Evolutionary conservation across 2,888 invertebrate genomes (phyloP), one percentile per base, ranked within the genome.

Genomic region (Cartodere bifasciata): DNA sequence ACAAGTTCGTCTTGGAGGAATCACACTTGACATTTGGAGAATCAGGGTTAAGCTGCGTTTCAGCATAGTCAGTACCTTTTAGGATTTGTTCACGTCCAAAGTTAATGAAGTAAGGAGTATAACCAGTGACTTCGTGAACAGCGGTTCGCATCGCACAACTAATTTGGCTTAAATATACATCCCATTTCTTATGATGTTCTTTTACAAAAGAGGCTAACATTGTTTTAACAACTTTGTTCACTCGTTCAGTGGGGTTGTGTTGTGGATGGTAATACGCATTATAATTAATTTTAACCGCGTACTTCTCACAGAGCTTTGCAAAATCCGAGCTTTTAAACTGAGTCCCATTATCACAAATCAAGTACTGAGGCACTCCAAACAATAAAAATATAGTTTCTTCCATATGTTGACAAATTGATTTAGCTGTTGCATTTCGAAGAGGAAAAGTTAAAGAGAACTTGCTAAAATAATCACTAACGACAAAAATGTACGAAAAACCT

Each of bases 121-220:
- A 36, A 6, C 40, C 37, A 2, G 40, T 44, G 3, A 32, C 31
- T 29, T 44, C 37, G 16, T 30, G 28, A 13, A 21, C 23, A 3
- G 39, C 28, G 2, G 42, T 44, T 2, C 39, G 20, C 5, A 44
- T 35, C n/a, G 39, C 39, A 29, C 39, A 41, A 27, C 22, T 33
- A 12, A 38, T 32, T 9, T 32, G 13, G 9, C 25, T 11, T 10
- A 40, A 24, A 21, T 34, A 20, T 9, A 14, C 12, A 25, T 34
- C 37, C 38, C 40, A 42, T 21, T 28, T 26, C 11, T 30, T 17
- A 16, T 42, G 41, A 16, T 38, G 31, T 5, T 28, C 17, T 16
- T 37, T 16, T 7, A 40, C 25, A 24, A 36, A 42, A 14, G 34
- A 21, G 5, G 28, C 9, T 7, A 42, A 17, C 27, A 34, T 31